Evolutionary conservation across 2,888 invertebrate genomes (phyloP), one percentile per base, ranked within the genome.

Genomic region (Acholoe squamosa): DNA sequence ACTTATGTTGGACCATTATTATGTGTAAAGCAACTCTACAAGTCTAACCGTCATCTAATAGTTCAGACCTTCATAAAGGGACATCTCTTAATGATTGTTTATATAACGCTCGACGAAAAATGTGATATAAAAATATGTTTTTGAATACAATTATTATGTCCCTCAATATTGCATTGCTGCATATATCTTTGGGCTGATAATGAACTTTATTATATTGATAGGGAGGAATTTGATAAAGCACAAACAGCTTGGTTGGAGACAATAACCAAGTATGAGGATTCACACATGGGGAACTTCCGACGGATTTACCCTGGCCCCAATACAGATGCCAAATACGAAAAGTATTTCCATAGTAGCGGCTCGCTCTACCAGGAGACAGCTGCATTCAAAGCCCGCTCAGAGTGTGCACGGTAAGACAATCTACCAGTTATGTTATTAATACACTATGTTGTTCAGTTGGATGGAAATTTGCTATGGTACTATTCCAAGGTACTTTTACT

Each of bases 301-400:
- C 93, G 95, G 43, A 95, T 96, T 51, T 96, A 95, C 92, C 96
- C 96, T 0, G 67, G 86, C 7, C 93, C 94, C 5, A 94, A 93
- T 76, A 91, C 91, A 5, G 95, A 95, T 33, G 54, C 52, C 54
- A 95, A 95, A 90, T 96, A 96, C 91, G 95, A 96, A 88, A 95
- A 95, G 92, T 96, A 93, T 92, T 95, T 96, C 93, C 94, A 95
- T 92, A 95, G 93, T 91, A 95, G 95, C 91, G 95, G 95, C 25
- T 95, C 96, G 0, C 94, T 96, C 51, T 96, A 95, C 92, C 95
- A 96, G 92, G 96, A 96, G 92, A 96, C 96, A 10, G 95, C 95
- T 33, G 95, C 96, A 10, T 96, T 95, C 92, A 95, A 95, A 92
- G 96, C 95, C 16, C 93, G 96, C 52, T 93, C 94, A 86, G 96